Percentiles rank a stretch among this genome's conserved stretches.
These are phyloP conservation scores for Eueides isabella DNA, from an alignment of 1,140 invertebrate genomes.

Conservation along the genomic window DNA sequence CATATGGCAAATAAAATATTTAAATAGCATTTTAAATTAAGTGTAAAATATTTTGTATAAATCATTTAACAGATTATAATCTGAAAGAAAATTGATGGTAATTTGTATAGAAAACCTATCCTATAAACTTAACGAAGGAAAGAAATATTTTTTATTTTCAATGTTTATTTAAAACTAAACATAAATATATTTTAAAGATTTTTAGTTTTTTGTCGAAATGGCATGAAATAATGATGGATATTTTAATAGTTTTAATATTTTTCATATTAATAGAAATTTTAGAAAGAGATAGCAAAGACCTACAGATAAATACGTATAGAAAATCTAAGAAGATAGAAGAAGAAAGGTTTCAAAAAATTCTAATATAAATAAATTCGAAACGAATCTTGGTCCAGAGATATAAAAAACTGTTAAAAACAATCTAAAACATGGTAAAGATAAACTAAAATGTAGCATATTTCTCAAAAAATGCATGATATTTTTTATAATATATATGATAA, in stretches of 20 bases:
- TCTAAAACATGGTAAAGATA: background rate
- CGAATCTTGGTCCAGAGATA: constrained; percentile 37
- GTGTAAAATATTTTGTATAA: background rate
- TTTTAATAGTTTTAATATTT: background rate
- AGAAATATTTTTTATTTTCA: background rate
- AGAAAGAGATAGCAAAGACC: constrained; percentile 16
- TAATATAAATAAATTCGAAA: constrained; percentile 43
- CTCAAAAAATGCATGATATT: background rate
- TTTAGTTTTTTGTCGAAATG: background rate
- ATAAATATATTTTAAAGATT: background rate
- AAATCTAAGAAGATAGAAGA: constrained; percentile 26
- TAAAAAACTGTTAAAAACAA: constrained; percentile 2
- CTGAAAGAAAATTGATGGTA: no score
- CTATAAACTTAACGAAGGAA: no score
- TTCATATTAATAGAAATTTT: background rate
- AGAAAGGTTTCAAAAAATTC: constrained; percentile 32
- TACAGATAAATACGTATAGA: constrained; percentile 30
- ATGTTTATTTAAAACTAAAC: background rate
- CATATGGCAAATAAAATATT: background rate
- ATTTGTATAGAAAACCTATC: no score
- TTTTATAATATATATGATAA: background rate
- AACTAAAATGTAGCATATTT: background rate
- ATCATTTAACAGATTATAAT: background rate
- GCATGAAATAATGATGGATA: background rate
- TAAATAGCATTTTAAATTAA: background rate